Percentiles rank a stretch among this genome's conserved stretches.
Evolutionary conservation across 1,140 invertebrate species (phyloP).

Genomic region (Panulirus ornatus): DNA sequence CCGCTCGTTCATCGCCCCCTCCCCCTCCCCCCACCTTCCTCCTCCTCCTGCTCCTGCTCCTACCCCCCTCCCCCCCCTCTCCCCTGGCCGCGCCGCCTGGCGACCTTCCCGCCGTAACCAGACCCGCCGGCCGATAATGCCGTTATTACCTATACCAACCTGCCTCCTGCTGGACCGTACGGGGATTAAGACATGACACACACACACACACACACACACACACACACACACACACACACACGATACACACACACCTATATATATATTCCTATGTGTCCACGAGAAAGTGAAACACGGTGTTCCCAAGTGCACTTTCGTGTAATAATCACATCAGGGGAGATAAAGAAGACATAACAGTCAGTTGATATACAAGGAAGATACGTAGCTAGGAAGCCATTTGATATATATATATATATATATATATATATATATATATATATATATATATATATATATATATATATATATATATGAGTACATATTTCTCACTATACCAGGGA

Average conservation of each 20-base stretch:
- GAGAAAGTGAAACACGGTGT: too few relatives aligned
- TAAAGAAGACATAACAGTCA: too few relatives aligned
- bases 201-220: not conserved
- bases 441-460: not conserved
- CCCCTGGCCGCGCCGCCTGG: not conserved
- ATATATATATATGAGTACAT: too few relatives aligned
- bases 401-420: constrained; percentile 7
- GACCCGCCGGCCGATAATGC: not conserved
- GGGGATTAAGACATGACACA: not conserved
- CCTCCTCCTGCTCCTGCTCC: not conserved
- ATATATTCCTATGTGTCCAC: not conserved
- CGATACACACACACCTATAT: not conserved
- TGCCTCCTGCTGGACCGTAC: not conserved
- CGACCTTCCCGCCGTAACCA: not conserved
- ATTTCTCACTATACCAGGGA: too few relatives aligned
- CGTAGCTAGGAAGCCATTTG: too few relatives aligned
- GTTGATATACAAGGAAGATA: too few relatives aligned
- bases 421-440: constrained; percentile 6
- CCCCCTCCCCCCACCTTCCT: not conserved
- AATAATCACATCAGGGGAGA: too few relatives aligned
- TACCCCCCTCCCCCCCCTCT: not conserved
- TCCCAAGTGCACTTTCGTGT: too few relatives aligned
- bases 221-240: not conserved
- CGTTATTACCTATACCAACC: not conserved
- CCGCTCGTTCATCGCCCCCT: constrained; percentile 53